A percentile compares a stretch with the other conserved stretches of the same genome.
Conservation (phyloP, 2,797 vertebrate genomes). For the Moxostoma hubbsi region DNA sequence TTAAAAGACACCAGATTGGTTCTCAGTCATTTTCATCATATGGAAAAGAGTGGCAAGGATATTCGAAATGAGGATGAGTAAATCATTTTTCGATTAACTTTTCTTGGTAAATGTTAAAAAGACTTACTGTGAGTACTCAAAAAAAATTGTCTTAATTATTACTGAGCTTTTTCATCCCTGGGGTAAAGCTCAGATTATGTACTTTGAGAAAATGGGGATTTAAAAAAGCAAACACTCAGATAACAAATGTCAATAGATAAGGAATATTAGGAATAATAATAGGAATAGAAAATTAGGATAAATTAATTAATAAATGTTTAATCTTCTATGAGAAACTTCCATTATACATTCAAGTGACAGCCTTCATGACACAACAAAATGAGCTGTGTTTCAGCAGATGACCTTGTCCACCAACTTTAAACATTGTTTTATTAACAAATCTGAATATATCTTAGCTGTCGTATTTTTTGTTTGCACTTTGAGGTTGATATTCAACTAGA, state of each 20-base stretch:
- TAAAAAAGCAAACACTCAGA: conserved; percentile 10
- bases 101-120: no score
- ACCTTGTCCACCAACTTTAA: conserved; percentile 12
- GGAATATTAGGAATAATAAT: no score
- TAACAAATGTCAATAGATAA: background rate
- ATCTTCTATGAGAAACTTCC: background rate
- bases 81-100: no score
- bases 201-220: conserved; percentile 14
- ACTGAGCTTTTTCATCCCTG: background rate
- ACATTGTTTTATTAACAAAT: conserved; percentile 9
- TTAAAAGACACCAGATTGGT: no score
- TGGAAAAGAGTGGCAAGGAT: background rate
- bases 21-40: background rate
- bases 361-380: conserved; percentile 3
- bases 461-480: background rate
- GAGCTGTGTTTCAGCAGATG: background rate
- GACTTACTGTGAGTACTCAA: background rate
- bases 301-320: conserved; percentile 9
- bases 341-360: conserved; percentile 19
- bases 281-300: background rate
- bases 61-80: background rate
- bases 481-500: background rate
- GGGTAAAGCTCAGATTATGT: background rate
- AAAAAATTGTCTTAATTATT: background rate
- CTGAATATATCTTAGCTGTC: background rate